These are phyloP conservation scores for Enteromius trimaculatus DNA, from an alignment of 2,797 vertebrate genomes.

Conservation along the genomic window DNA sequence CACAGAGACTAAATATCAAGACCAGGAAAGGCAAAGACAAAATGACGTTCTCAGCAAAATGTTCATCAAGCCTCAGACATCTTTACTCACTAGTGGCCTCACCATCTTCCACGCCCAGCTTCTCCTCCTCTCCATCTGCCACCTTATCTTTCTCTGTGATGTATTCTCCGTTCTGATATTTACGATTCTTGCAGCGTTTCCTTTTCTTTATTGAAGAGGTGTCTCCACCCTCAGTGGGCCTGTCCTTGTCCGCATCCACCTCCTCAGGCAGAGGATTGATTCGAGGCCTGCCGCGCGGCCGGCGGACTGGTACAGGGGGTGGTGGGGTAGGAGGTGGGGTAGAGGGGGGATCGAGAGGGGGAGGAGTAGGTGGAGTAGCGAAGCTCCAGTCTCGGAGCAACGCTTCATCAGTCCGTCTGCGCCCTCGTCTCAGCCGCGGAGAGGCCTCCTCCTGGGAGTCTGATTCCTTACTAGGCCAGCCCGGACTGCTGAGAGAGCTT, in stretches of 20 bases:
- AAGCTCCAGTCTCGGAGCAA: conserved; percentile 83
- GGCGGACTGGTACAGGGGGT: conserved; percentile 66
- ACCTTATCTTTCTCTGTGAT: conserved; percentile 89
- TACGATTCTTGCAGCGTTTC: conserved; percentile 88
- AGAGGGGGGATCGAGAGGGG: conserved; percentile 63
- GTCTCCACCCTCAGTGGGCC: conserved; percentile 74
- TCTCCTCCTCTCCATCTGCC: conserved; percentile 73
- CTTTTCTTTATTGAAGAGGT: conserved; percentile 85
- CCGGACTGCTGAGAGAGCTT: conserved; percentile 55
- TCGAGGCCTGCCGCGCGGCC: conserved; percentile 86
- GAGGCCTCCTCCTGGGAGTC: conserved; percentile 59
- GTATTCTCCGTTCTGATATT: conserved; percentile 95
- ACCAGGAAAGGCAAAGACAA: neutral
- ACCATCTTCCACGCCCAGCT: conserved; percentile 45
- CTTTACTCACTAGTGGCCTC: conserved; percentile 46
- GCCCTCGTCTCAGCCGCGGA: conserved; percentile 77
- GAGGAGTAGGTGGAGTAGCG: conserved; percentile 71
- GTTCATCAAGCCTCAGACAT: conserved; percentile 28
- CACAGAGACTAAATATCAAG: conserved; percentile 9
- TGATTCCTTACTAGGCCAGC: conserved; percentile 65
- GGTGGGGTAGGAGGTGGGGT: conserved; percentile 52
- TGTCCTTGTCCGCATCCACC: conserved; percentile 73
- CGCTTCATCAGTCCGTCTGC: conserved; percentile 81
- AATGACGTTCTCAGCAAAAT: conserved; percentile 20
- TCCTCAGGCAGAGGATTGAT: conserved; percentile 78